Evolutionary conservation across 2,888 invertebrate species (phyloP), one percentile per base, ranked within the genome.

Genomic region (Cheilosia pagana): DNA sequence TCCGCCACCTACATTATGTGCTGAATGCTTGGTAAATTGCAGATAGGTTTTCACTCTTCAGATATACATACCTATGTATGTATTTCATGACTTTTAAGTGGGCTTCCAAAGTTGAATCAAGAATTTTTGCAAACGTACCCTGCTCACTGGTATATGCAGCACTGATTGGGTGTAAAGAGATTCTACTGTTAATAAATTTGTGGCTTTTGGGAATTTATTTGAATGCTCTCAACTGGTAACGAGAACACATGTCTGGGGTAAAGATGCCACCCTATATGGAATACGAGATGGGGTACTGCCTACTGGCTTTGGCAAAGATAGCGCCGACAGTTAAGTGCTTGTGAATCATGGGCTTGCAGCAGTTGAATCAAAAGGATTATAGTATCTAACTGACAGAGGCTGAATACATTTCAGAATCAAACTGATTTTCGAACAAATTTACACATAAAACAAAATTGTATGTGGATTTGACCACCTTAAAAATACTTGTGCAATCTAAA

Each of bases 121-220:
- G 7, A n/a, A 39, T 23, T 68, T 68, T 43, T 31, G 8, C n/a
- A 35, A 50, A 63, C 19, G 21, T n/a, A n/a, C 31, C 7, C 21
- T 19, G 10, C 35, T 35, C 3, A 19, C n/a, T 60, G 45, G 60
- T 45, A 45, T 16, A 28, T 60, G 43, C 19, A 12, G 8, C 39
- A 14, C 28, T n/a, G 57, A 70, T 70, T 48, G 70, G 70, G 31
- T 25, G 7, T 10, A 25, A 16, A 25, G n/a, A 35, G 21, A 52
- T 48, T 57, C 63, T 48, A 7, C 65, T 60, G 77, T 53, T 77
- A 65, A 77, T 82, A 82, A 82, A 82, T 77, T 71, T 71, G 23
- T 71, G 59, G 65, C 77, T 76, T 81, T 35, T 57, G 75, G 57
- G 53, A 68, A 76, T 81, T 81, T 76, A 81, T 76, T 71, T 70